Conservation (phyloP, 1,140 invertebrate species). For the Drosophila ananassae region DNA sequence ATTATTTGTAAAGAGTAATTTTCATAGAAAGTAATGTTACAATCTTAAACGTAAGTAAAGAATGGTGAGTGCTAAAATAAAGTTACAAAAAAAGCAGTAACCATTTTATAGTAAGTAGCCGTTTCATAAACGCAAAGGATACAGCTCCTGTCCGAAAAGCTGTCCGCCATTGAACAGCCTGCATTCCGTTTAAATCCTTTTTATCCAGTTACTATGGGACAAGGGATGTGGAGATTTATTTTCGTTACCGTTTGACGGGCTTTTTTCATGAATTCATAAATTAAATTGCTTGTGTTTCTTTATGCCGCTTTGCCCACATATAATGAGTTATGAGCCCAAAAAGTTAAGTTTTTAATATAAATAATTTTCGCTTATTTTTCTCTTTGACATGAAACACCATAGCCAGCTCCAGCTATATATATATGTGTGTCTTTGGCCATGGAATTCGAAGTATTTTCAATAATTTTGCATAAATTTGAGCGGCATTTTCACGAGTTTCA, state of each 20-base stretch:
- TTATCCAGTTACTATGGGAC: neutral
- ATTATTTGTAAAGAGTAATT: neutral
- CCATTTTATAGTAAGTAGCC: too few relatives aligned
- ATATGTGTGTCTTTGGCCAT: slow-evolving; percentile 6
- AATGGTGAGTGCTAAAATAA: too few relatives aligned
- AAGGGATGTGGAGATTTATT: slow-evolving; percentile 48
- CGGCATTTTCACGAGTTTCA: slow-evolving; percentile 11
- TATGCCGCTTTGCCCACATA: slow-evolving; percentile 45
- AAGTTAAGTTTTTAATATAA: slow-evolving; percentile 74
- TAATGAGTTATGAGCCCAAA: slow-evolving; percentile 52
- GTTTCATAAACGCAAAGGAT: too few relatives aligned
- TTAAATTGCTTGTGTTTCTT: slow-evolving; percentile 69
- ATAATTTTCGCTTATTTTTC: slow-evolving; percentile 61
- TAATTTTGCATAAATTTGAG: slow-evolving; percentile 46
- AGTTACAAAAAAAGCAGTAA: too few relatives aligned
- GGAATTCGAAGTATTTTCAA: slow-evolving; percentile 56
- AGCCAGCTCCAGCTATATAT: neutral
- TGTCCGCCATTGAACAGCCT: too few relatives aligned
- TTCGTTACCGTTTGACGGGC: slow-evolving; percentile 43
- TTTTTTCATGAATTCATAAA: slow-evolving; percentile 69
- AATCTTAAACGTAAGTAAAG: too few relatives aligned
- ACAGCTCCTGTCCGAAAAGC: too few relatives aligned
- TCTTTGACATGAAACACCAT: slow-evolving; percentile 47
- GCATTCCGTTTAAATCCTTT: neutral
- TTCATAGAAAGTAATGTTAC: too few relatives aligned